Evolutionary conservation across 2,113 vertebrate species (phyloP), one percentile per base, ranked within the genome.

Genomic region (Poeciliopsis turrubarensis): DNA sequence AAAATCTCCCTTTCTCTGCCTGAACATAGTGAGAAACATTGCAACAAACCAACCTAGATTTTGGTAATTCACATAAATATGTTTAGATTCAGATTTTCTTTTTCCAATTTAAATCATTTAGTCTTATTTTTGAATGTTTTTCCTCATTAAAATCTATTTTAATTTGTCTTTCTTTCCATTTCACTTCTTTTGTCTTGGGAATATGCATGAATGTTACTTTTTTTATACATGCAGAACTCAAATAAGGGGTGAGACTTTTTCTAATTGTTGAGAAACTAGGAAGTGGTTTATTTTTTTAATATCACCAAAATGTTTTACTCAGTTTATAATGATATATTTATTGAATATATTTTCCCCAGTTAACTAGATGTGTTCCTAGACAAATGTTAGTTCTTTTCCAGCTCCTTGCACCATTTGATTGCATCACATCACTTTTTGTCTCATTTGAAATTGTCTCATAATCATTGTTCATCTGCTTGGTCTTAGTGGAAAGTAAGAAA

Each of bases 101-200:
- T 25, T 37, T 19, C 44, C 44, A 5, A 17, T 19, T 51, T 41
- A 66, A 37, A 44, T 44, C 15, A 17, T 72, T 72, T 60, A 34
- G 68, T 3, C 34, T 78, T 60, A 76, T 69, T 51, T 57, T 64
- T 80, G 32, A 63, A 68, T 70, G 37, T 84, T 72, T 72, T 57
- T 81, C 27, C 31, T 77, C 88, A 86, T 83, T 81, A 54, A 75
- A 22, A 68, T 61, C 3, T 29, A 77, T 62, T 82, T 70, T n/a
- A 54, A 80, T 69, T 60, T 81, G 12, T 54, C 17, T 30, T 65
- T 51, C 54, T 65, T 75, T 57, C 47, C 29, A 25, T 84, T 37
- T 60, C 25, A 64, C 60, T 10, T 61, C 12, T 74, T 72, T 72
- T 78, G 34, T 60, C 29, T 31, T 44, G 65, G 1, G 34, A 69